Evolutionary conservation across 1,140 invertebrate genomes (phyloP), one percentile per base, ranked within the genome.

Genomic region (Myzus persicae): DNA sequence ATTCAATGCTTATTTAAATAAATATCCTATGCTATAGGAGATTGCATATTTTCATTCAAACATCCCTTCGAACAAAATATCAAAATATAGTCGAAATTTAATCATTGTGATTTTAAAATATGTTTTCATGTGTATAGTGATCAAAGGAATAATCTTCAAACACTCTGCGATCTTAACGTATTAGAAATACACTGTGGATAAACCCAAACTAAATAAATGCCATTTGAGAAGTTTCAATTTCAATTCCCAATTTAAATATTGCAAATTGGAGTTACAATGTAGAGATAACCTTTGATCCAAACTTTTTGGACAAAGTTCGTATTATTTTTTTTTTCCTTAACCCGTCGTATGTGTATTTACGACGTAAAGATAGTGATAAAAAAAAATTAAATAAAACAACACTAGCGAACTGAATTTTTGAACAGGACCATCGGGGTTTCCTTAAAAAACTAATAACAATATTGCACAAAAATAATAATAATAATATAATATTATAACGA

Each of bases 101-200:
- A 76, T n/a, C 59, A 76, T 76, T 76, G n/a, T 76, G 14, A 76
- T 76, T 76, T 76, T n/a, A 76, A 76, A 76, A n/a, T n/a, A 76
- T 76, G 31, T n/a, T 76, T 20, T n/a, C 31, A n/a, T 67, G 31
- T 14, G 9, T 31, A n/a, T n/a, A 67, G 59, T 4, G n/a, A 76
- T 76, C 59, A 76, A 76, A 76, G 59, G 59, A 76, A 76, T 76
- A 76, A 76, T 76, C 31, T n/a, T 76, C 59, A 76, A 76, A 76
- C n/a, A 76, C n/a, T 76, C 24, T 9, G 6, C 59, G 4, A 76
- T 76, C 5, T n/a, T n/a, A 84, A 84, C 24, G 82, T 40, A 84
- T 42, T 40, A 84, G 22, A 40, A 18, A 85, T 14, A 85, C 42
- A 3, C 26, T n/a, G 1, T 14, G 9, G 1, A 42, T 44, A 85